Evolutionary conservation across 2,888 invertebrate genomes (phyloP).

Genomic region (Dicyrtomina minuta): DNA sequence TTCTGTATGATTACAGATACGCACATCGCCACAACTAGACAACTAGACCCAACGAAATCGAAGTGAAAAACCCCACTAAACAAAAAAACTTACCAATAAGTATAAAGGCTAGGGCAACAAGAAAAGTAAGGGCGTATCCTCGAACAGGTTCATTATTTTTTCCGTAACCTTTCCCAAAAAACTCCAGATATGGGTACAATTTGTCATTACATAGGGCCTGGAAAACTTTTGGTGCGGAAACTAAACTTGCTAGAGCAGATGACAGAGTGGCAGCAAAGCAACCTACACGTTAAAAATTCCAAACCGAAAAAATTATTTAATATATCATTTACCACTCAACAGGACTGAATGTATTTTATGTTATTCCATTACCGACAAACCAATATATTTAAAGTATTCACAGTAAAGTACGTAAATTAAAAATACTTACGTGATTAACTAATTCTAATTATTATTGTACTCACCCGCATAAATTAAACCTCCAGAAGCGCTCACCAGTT

Average conservation of each 20-base stretch:
- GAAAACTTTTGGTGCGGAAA: conserved; percentile 86
- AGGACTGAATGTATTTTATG: too few relatives aligned
- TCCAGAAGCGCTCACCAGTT: conserved; percentile 60
- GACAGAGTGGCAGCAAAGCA: conserved; percentile 97
- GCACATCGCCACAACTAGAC: too few relatives aligned
- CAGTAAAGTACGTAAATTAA: too few relatives aligned
- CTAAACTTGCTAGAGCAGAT: conserved; percentile 91
- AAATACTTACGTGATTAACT: too few relatives aligned
- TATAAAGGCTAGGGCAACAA: conserved; percentile 80
- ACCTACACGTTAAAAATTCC: conserved; percentile 56
- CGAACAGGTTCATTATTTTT: conserved; percentile 75
- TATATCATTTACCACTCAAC: not conserved
- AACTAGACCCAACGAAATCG: too few relatives aligned
- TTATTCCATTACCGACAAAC: too few relatives aligned
- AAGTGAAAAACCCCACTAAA: too few relatives aligned
- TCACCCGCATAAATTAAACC: conserved; percentile 35
- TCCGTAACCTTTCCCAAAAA: conserved; percentile 88
- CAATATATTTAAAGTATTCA: too few relatives aligned
- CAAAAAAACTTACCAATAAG: conserved; percentile 82
- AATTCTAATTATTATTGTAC: not conserved
- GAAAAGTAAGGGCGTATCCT: conserved; percentile 87
- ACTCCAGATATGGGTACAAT: conserved; percentile 89
- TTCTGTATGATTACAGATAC: too few relatives aligned
- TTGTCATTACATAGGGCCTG: conserved; percentile 90
- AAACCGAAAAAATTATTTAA: not conserved